A percentile compares a stretch with the other conserved stretches of the same genome.
These are phyloP conservation scores for Anarsia innoxiella DNA, from an alignment of 2,888 invertebrate species.

Conservation along the genomic window DNA sequence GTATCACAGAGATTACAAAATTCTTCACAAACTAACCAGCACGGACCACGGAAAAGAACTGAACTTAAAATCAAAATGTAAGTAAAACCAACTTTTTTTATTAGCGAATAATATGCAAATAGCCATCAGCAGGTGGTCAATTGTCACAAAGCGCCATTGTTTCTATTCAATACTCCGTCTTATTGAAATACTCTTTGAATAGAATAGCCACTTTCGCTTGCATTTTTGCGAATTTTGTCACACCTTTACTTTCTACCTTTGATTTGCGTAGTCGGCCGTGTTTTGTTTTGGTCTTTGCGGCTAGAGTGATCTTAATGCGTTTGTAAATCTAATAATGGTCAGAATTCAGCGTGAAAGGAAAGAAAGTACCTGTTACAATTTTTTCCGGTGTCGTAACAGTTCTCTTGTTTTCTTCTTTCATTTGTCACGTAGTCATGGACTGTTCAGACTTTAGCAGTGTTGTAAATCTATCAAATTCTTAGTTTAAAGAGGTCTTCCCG, in stretches of 20 bases:
- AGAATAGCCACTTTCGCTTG: constrained; percentile 56
- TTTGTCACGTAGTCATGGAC: constrained; percentile 1
- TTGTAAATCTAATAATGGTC: constrained; percentile 61
- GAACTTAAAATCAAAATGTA: constrained; percentile 35
- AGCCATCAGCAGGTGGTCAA: constrained; percentile 58
- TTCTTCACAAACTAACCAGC: constrained; percentile 1
- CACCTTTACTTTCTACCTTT: constrained; percentile 47
- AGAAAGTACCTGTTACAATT: constrained; percentile 61
- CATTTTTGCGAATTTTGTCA: constrained; percentile 46
- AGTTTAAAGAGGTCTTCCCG: no score
- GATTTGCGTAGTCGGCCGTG: constrained; percentile 16
- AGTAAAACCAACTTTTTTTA: constrained; percentile 41
- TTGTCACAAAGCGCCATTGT: constrained; percentile 38
- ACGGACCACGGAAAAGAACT: constrained; percentile 25
- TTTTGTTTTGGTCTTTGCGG: constrained; percentile 54
- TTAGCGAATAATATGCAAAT: constrained; percentile 69
- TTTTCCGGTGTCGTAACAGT: constrained; percentile 28
- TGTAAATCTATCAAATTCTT: constrained; percentile 6
- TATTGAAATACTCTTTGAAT: constrained; percentile 21
- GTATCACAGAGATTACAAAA: no score
- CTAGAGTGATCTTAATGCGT: constrained; percentile 39
- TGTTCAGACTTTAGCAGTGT: not conserved
- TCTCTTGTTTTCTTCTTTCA: not conserved
- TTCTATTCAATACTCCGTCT: constrained; percentile 19
- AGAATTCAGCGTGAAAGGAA: constrained; percentile 27